Evolutionary conservation across 2,113 vertebrate genomes (phyloP), one percentile per base, ranked within the genome.

Genomic region (Hepsetus odoe): DNA sequence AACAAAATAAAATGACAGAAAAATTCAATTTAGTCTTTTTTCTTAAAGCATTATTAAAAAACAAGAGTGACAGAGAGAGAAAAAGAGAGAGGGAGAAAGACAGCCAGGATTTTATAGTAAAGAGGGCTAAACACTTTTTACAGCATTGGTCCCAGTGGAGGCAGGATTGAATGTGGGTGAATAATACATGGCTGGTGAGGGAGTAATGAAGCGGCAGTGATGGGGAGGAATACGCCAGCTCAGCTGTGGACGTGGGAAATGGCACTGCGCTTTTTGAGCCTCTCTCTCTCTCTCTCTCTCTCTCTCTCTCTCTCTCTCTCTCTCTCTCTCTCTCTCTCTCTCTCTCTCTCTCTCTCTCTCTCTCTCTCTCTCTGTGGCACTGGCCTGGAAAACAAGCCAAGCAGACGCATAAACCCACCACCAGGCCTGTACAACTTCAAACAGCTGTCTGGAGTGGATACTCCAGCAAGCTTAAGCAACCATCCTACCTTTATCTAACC

Each of bases 131-230:
- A 89, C 90, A 88, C n/a, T 91, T 90, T 91, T 90, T 90, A 87
- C 88, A 89, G 85, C 89, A 91, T 87, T 70, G 90, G 81, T 88
- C 91, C 88, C 92, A 61, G 84, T 53, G 87, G 90, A 89, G 87
- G 66, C 66, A 83, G 84, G 87, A 86, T 83, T 82, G 85, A 84
- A 72, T 83, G 76, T 71, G 82, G 86, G 85, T 91, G 88, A 92
- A 92, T 93, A 91, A 92, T 93, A 89, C 87, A 91, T 91, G 87
- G 71, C 72, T 55, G 88, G 87, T 91, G 83, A 81, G 44, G 77
- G 85, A 86, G 90, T 93, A 92, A 93, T 93, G 90, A 93, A 91
- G 89, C 89, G 85, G 91, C 91, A 93, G 90, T 85, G 86, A 92
- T 90, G 58, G 82, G 88, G 85, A 89, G 84, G 88, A 91, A 89